These are phyloP conservation scores for Atta texana DNA, from an alignment of 1,140 invertebrate species.

Conservation along the genomic window DNA sequence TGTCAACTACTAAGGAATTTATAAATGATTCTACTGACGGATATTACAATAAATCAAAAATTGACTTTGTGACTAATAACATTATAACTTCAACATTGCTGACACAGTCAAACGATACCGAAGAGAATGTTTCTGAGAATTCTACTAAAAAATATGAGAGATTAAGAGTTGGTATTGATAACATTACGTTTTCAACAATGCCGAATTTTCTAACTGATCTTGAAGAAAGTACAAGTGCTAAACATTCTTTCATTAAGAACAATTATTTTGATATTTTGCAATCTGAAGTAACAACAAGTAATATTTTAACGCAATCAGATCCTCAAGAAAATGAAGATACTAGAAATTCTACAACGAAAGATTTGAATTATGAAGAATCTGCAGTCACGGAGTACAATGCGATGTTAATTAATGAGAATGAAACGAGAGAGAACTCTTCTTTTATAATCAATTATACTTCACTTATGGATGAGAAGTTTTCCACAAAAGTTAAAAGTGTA, in stretches of 20 bases:
- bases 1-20: not conserved
- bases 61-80: not conserved
- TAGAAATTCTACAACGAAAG: not conserved
- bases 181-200: not conserved
- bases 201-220: not conserved
- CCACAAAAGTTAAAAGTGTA: constrained; percentile 17
- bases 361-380: not conserved
- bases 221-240: not conserved
- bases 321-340: not conserved
- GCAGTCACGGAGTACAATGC: not conserved
- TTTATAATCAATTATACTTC: not conserved
- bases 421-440: not conserved
- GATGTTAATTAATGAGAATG: not conserved
- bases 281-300: not conserved
- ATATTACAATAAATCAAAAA: not conserved
- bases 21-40: not conserved
- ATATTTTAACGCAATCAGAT: not conserved
- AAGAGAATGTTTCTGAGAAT: not conserved
- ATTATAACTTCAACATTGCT: not conserved
- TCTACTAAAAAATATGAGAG: constrained; percentile 6
- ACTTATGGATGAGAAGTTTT: not conserved
- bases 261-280: not conserved
- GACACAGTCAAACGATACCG: not conserved
- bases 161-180: not conserved
- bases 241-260: not conserved